Base-by-base conservation (phyloP, 2,797 vertebrate genomes). In the Fringilla coelebs region DNA sequence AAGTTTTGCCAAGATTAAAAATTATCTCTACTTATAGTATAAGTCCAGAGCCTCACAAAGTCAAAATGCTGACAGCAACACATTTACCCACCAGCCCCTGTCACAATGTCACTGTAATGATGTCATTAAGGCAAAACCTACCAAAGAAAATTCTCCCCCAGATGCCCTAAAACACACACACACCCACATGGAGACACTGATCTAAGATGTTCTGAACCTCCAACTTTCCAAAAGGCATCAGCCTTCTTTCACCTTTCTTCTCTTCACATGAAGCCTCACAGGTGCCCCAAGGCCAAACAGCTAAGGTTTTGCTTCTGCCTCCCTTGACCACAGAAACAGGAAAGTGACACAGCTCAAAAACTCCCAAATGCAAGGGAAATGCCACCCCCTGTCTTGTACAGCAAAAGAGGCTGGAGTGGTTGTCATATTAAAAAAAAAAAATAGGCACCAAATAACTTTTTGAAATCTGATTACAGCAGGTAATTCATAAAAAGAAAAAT, bases 11-110 rank as follows among this genome's bases (percentile, higher is more conserved):
- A 63, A 81, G 58, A 60, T 76, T 88, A 86, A 43, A 80, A 28
- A 74, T 51, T 22, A 48, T 21, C 12, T 26, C 12, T 79, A 22
- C 34, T 73, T 89, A 51, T 3, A 88, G 13, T 26, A 2, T 25
- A 45, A 45, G 29, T 22, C 43, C 1, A 3, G n/a, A 77, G 45
- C 19, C 38, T 89, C 58, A 32, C 26, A 76, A 66, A 78, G 38
- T 65, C 5, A 5, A 71, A 73, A 52, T 0, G 0, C 31, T 7
- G 3, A 32, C 71, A 82, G 73, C 40, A 62, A 41, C 2, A 2
- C 43, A 45, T 63, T 85, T 57, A 48, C 45, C 41, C 9, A 7
- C 14, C 18, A 7, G 61, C 57, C 60, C 60, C 65, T 81, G 67
- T 21, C 73, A 83, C 66, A 49, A 65, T n/a, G 28, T 10, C 29